phyloP scores from a whole-genome alignment of 2,888 invertebrate genomes.

The Eupithecia dodoneata region DNA sequence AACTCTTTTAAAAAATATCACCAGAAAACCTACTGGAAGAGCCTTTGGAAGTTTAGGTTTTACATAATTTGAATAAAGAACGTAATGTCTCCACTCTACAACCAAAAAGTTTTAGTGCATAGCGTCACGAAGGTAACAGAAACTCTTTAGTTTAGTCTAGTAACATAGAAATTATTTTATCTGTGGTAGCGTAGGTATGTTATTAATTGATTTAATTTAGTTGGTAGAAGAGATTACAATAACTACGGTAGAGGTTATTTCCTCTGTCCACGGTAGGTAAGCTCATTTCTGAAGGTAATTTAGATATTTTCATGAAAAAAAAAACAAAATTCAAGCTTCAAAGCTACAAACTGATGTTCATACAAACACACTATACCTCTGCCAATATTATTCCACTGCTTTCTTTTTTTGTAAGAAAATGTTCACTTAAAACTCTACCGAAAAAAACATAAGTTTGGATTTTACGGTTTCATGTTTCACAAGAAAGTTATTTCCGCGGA shows the following conservation, averaged over 20 bases:
- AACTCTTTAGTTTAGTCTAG: background rate
- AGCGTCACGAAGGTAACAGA: background rate
- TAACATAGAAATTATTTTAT: background rate
- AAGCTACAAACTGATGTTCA: constrained; percentile 5
- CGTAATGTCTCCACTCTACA: background rate
- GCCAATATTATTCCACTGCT: constrained; percentile 11
- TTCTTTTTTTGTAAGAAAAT: constrained; percentile 27
- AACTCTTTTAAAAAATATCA: too few relatives aligned
- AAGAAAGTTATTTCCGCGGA: constrained; percentile 35
- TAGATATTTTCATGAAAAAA: background rate
- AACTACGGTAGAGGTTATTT: too few relatives aligned
- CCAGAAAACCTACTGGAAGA: too few relatives aligned
- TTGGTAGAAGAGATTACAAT: background rate
- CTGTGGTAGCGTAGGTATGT: background rate
- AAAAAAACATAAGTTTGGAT: constrained; percentile 36
- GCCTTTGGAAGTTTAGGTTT: background rate
- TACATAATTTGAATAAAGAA: background rate
- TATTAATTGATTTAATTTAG: background rate
- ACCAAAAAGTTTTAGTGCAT: background rate
- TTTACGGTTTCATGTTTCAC: constrained; percentile 35
- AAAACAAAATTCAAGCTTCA: background rate
- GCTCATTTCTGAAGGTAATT: background rate
- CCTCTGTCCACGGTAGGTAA: background rate
- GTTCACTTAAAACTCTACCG: constrained; percentile 31
- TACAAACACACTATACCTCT: background rate